These are phyloP conservation scores for Hybognathus amarus DNA, from an alignment of 2,797 vertebrate genomes.

Conservation along the genomic window DNA sequence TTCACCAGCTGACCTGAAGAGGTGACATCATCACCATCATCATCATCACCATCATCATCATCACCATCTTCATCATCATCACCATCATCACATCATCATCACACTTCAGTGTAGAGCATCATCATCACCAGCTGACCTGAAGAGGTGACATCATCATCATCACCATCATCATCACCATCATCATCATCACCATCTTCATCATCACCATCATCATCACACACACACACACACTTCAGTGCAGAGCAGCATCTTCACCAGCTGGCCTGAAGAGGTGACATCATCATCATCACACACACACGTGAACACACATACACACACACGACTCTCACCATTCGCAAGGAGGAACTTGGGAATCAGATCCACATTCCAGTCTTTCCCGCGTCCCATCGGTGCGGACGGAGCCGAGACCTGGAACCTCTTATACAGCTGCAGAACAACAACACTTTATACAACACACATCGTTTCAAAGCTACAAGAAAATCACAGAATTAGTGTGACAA, in stretches of 20 bases:
- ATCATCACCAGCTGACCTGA: no score
- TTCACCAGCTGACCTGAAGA: no score
- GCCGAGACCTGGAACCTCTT: conserved; percentile 72
- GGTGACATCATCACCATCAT: no score
- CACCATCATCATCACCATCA: background rate
- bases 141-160: no score
- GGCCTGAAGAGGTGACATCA: conserved; percentile 50
- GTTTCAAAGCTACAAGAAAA: background rate
- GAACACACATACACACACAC: background rate
- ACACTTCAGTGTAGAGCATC: no score
- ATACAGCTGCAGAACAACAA: conserved; percentile 69
- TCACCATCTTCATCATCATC: no score
- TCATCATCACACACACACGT: background rate
- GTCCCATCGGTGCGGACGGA: conserved; percentile 62
- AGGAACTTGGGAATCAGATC: conserved; percentile 82
- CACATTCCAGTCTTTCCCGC: conserved; percentile 80
- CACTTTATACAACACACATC: background rate
- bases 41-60: no score
- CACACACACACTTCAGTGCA: conserved; percentile 71
- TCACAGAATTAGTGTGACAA: no score
- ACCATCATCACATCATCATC: no score
- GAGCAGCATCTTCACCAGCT: conserved; percentile 79
- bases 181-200: background rate
- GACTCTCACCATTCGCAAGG: conserved; percentile 71
- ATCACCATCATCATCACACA: no score